A percentile compares a stretch with the other conserved stretches of the same genome.
Conservation (phyloP, 2,888 invertebrate genomes). For the Pachycephus smyrnensis region DNA sequence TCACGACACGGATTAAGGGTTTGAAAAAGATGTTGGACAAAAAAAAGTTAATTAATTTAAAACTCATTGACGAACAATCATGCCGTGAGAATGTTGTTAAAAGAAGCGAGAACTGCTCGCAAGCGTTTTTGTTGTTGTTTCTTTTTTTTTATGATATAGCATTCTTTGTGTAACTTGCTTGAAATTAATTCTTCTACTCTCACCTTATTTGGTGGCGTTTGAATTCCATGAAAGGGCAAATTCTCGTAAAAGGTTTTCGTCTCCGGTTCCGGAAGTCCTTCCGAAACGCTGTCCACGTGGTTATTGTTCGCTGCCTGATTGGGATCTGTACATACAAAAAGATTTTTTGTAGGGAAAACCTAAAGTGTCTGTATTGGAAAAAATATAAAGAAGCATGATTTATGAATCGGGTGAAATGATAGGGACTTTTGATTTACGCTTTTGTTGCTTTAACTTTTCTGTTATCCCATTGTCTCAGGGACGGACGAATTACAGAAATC, state of each 20-base stretch:
- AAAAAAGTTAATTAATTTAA: background rate
- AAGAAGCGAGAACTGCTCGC: background rate
- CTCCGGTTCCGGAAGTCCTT: slow-evolving; percentile 83
- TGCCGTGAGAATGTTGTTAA: background rate
- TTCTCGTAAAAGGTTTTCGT: slow-evolving; percentile 91
- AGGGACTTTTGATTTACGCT: background rate
- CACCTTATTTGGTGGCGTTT: slow-evolving; percentile 95
- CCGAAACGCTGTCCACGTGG: slow-evolving; percentile 68
- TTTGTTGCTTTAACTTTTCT: background rate
- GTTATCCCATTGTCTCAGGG: background rate
- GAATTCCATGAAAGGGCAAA: slow-evolving; percentile 93
- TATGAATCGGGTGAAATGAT: background rate
- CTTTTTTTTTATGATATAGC: background rate
- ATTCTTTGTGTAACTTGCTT: background rate
- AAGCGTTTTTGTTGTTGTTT: background rate
- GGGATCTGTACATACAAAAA: slow-evolving; percentile 54
- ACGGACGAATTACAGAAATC: background rate
- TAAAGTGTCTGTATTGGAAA: background rate
- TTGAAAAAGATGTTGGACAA: background rate
- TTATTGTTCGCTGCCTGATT: slow-evolving; percentile 62
- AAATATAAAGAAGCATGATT: slow-evolving; percentile 27
- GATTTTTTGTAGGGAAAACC: background rate
- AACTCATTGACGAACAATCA: background rate
- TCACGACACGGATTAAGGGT: background rate
- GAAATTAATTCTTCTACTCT: slow-evolving; percentile 37